Conservation (phyloP, 2,797 vertebrate genomes). For the Malacoraja senta region DNA sequence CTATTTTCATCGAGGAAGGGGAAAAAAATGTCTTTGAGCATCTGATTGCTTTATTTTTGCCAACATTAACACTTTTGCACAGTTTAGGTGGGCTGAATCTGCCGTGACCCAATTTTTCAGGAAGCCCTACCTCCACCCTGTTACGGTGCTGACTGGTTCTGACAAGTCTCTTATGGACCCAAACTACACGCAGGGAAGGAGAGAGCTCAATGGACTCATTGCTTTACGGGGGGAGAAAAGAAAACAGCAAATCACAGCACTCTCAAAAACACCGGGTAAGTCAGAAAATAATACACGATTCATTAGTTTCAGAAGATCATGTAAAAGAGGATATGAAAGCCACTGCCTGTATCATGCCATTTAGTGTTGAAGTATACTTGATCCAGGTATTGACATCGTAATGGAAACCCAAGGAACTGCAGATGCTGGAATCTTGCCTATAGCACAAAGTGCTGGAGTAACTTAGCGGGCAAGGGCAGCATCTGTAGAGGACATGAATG, state of each 20-base stretch:
- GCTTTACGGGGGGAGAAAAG: neutral
- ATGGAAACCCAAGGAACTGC: neutral
- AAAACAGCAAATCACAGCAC: neutral
- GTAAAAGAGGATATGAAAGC: neutral
- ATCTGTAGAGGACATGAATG: too few relatives aligned
- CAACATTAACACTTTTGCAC: slow-evolving; percentile 26
- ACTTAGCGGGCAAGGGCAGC: too few relatives aligned
- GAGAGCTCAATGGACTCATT: neutral
- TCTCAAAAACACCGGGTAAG: slow-evolving; percentile 20
- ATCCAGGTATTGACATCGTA: neutral
- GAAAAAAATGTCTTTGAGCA: neutral
- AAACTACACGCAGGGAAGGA: neutral
- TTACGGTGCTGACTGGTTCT: neutral
- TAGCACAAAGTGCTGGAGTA: too few relatives aligned
- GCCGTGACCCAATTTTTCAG: slow-evolving; percentile 15
- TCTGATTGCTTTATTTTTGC: slow-evolving; percentile 22
- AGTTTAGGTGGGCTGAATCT: slow-evolving; percentile 19
- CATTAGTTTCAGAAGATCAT: neutral
- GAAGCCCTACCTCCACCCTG: slow-evolving; percentile 33
- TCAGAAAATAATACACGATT: neutral
- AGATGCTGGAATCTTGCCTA: too few relatives aligned
- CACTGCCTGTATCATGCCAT: neutral
- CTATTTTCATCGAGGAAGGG: neutral
- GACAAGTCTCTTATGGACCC: neutral
- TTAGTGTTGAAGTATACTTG: neutral